These are phyloP conservation scores for Pyrrhia umbra DNA, from an alignment of 2,888 invertebrate genomes.

Conservation along the genomic window DNA sequence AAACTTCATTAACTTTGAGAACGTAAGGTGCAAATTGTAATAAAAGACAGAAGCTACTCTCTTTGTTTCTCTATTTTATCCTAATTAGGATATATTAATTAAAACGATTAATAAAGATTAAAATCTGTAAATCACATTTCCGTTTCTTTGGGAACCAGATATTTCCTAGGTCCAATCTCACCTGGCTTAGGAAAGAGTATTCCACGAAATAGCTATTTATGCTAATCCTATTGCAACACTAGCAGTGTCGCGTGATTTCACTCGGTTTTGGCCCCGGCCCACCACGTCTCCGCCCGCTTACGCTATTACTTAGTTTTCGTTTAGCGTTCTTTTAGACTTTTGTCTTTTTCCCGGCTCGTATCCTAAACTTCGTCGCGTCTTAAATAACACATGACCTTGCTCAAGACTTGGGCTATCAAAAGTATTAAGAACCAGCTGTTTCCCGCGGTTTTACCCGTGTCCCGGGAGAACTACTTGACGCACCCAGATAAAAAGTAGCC, in stretches of 20 bases:
- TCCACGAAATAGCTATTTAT: background rate
- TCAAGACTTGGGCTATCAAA: background rate
- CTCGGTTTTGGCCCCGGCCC: too few species aligned
- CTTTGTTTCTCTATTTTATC: constrained; percentile 15
- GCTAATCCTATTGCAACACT: too few species aligned
- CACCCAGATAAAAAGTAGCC: too few species aligned
- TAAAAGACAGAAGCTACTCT: constrained; percentile 23
- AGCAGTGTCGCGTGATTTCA: too few species aligned
- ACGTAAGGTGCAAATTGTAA: constrained; percentile 26
- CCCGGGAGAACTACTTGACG: too few species aligned
- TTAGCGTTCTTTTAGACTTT: background rate
- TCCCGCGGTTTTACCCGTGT: too few species aligned
- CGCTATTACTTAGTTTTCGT: background rate
- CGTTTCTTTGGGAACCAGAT: background rate
- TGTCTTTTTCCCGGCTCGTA: too few species aligned
- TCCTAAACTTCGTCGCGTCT: too few species aligned
- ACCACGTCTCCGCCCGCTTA: too few species aligned
- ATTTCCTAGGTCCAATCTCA: background rate
- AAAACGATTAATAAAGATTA: constrained; percentile 3
- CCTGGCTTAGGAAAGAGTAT: background rate
- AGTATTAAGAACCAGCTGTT: too few species aligned
- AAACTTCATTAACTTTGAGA: constrained; percentile 49
- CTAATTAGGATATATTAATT: constrained; percentile 35
- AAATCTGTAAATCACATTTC: background rate
- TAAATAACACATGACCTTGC: background rate